A percentile compares a stretch with the other conserved stretches of the same genome.
These are phyloP conservation scores for Acanthurus tractus DNA, from an alignment of 2,797 vertebrate species.

Conservation along the genomic window DNA sequence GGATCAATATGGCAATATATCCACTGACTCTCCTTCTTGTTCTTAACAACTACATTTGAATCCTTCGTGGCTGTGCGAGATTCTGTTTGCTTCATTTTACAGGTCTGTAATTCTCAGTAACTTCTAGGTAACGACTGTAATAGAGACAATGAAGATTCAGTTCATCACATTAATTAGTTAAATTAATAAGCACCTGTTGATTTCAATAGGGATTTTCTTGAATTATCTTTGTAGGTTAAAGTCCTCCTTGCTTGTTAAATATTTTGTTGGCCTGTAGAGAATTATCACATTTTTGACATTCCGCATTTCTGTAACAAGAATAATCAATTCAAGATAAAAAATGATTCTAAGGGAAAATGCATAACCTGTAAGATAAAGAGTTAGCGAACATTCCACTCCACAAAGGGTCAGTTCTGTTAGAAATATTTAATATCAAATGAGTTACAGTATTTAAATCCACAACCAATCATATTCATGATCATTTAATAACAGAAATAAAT, in stretches of 20 bases:
- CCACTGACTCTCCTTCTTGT: background rate
- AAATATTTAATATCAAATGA: background rate
- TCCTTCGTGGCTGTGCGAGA: background rate
- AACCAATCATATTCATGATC: conserved; percentile 16
- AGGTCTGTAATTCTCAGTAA: background rate
- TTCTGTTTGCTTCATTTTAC: background rate
- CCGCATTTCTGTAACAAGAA: no score
- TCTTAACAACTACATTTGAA: background rate
- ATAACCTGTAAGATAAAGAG: background rate
- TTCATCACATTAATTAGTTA: background rate
- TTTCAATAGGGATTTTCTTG: background rate
- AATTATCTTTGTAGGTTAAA: background rate
- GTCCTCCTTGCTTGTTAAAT: background rate
- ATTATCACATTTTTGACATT: background rate
- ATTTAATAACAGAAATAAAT: conserved; percentile 69
- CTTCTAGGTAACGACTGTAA: background rate
- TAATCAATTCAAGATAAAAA: background rate
- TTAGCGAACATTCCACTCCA: background rate
- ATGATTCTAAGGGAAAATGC: background rate
- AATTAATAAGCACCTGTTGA: background rate
- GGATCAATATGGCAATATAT: background rate
- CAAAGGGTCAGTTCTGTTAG: background rate
- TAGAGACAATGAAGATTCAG: background rate
- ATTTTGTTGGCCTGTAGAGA: background rate
- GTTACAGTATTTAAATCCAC: background rate